Evolutionary conservation across 2,888 invertebrate species (phyloP).

Genomic region (Druceiella hillmani): DNA sequence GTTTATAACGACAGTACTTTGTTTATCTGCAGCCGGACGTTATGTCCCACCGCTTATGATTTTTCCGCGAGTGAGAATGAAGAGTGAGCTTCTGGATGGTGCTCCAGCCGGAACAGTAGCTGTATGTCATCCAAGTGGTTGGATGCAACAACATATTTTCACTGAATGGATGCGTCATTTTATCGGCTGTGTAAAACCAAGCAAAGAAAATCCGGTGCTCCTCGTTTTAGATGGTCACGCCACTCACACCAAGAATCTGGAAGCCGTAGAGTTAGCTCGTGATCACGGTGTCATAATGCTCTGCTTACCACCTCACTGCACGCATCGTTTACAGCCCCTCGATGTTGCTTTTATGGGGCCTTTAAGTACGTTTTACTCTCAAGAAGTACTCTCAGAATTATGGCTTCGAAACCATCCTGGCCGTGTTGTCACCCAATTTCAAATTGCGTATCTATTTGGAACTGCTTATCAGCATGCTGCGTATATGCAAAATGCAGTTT

Average conservation of each 20-base stretch:
- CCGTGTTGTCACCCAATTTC: slow-evolving; percentile 26
- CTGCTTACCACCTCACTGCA: slow-evolving; percentile 30
- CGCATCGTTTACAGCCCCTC: slow-evolving; percentile 29
- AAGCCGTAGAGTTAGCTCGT: slow-evolving; percentile 27
- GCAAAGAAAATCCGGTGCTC: slow-evolving; percentile 25
- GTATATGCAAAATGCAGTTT: slow-evolving; percentile 18
- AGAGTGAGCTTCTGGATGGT: slow-evolving; percentile 25
- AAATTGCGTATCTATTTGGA: slow-evolving; percentile 26
- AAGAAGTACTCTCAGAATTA: slow-evolving; percentile 25
- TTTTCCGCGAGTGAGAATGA: slow-evolving; percentile 28
- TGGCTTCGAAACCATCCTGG: slow-evolving; percentile 28
- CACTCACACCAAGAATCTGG: no score
- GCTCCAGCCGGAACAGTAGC: slow-evolving; percentile 28
- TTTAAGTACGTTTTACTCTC: slow-evolving; percentile 26
- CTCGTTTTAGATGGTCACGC: slow-evolving; percentile 32
- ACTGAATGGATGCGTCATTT: slow-evolving; percentile 29
- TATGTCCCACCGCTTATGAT: slow-evolving; percentile 13
- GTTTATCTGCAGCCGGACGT: slow-evolving; percentile 15
- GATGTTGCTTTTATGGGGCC: slow-evolving; percentile 28
- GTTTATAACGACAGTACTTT: slow-evolving; percentile 15
- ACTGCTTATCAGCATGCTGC: slow-evolving; percentile 27
- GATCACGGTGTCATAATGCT: slow-evolving; percentile 28
- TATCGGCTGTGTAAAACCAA: slow-evolving; percentile 22
- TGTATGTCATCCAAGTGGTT: slow-evolving; percentile 26
- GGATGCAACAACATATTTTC: slow-evolving; percentile 27